phyloP scores from a whole-genome alignment of 2,888 invertebrate genomes.

The Theodoxus fluviatilis region DNA sequence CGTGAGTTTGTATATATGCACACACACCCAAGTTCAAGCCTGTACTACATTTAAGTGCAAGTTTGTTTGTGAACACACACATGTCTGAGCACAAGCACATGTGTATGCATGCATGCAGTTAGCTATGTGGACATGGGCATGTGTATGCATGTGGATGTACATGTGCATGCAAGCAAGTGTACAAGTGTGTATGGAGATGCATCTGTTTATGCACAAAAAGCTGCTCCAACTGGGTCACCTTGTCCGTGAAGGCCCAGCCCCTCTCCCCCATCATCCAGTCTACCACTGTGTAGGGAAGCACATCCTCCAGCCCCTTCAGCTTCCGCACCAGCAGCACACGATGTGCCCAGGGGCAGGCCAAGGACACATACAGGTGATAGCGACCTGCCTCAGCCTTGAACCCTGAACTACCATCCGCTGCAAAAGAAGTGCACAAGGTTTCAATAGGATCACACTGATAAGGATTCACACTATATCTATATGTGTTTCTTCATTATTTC shows the following conservation, averaged over 20 bases:
- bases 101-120: background rate
- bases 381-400: slow-evolving; percentile 54
- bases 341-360: slow-evolving; percentile 63
- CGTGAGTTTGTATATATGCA: no score
- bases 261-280: slow-evolving; percentile 48
- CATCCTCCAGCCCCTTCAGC: slow-evolving; percentile 58
- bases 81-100: no score
- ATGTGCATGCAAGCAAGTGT: no score
- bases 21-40: no score
- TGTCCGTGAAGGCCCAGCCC: slow-evolving; percentile 56
- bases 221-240: slow-evolving; percentile 34
- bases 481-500: no score
- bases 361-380: slow-evolving; percentile 61
- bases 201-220: slow-evolving; percentile 30
- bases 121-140: no score
- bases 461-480: no score
- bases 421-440: slow-evolving; percentile 18
- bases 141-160: no score
- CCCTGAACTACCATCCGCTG: slow-evolving; percentile 58
- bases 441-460: no score
- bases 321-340: slow-evolving; percentile 49
- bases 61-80: no score
- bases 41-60: no score
- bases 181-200: slow-evolving; percentile 36
- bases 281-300: slow-evolving; percentile 52